phyloP scores from a whole-genome alignment of 2,797 vertebrate species.

The Sardinella longiceps region DNA sequence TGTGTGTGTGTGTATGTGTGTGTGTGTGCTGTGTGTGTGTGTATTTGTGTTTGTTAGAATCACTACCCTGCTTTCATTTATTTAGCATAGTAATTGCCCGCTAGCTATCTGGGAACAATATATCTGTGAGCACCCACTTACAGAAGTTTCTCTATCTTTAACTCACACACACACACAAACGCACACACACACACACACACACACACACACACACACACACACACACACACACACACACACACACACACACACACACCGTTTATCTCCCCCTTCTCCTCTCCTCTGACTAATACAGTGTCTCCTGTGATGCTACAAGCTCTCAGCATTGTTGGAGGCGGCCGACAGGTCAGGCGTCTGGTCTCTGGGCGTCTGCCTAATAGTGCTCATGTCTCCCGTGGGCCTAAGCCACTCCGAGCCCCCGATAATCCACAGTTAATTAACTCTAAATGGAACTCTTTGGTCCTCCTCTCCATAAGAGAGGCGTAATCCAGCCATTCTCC shows the following conservation, averaged over 20 bases:
- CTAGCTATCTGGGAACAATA: neutral
- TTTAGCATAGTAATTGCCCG: neutral
- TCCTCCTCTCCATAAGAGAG: conserved; percentile 30
- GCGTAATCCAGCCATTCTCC: conserved; percentile 40
- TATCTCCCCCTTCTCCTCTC: neutral
- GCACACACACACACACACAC: neutral
- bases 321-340: neutral
- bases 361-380: conserved; percentile 46
- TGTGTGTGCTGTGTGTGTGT: conserved; percentile 2
- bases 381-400: conserved; percentile 50
- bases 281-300: conserved; percentile 2
- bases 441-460: conserved; percentile 43
- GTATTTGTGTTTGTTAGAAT: neutral
- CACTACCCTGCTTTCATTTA: neutral
- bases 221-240: neutral
- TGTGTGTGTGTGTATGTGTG: no score
- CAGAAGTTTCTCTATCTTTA: neutral
- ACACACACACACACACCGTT: neutral
- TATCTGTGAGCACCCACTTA: neutral
- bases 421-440: conserved; percentile 57
- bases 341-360: conserved; percentile 7
- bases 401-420: conserved; percentile 52
- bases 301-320: conserved; percentile 6
- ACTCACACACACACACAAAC: neutral
- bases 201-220: neutral